phyloP scores from a whole-genome alignment of 2,888 invertebrate species.

The Conomelus anceps region DNA sequence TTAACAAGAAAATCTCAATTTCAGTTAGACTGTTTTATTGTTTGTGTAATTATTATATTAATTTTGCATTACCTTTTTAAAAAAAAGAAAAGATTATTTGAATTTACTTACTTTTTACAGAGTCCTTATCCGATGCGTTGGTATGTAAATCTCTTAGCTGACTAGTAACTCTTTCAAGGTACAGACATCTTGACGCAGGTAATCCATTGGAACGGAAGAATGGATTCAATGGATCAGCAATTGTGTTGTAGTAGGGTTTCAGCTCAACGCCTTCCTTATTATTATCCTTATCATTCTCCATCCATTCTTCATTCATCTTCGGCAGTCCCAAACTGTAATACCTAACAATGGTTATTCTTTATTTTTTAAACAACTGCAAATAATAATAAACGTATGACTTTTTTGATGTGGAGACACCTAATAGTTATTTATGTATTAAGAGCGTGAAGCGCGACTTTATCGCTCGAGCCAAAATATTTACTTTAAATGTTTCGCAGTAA shows the following conservation, averaged over 20 bases:
- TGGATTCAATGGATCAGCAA: slow-evolving; percentile 72
- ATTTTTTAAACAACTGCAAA: too few species aligned
- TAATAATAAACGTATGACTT: too few species aligned
- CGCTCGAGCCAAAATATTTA: too few species aligned
- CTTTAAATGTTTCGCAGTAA: too few species aligned
- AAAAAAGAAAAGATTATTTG: too few species aligned
- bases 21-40: too few species aligned
- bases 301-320: slow-evolving; percentile 39
- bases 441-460: too few species aligned
- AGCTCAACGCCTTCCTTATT: slow-evolving; percentile 17
- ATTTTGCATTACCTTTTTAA: too few species aligned
- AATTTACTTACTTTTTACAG: slow-evolving; percentile 24
- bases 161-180: slow-evolving; percentile 60
- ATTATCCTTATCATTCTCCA: slow-evolving; percentile 30
- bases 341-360: slow-evolving; percentile 41
- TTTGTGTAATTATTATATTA: too few species aligned
- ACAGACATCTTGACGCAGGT: slow-evolving; percentile 64
- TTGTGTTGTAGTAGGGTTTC: slow-evolving; percentile 56
- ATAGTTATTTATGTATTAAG: too few species aligned
- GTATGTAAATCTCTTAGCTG: slow-evolving; percentile 52
- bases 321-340: slow-evolving; percentile 47
- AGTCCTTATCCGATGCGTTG: slow-evolving; percentile 12
- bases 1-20: too few species aligned
- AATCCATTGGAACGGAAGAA: slow-evolving; percentile 67
- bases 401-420: too few species aligned